Evolutionary conservation across 2,797 vertebrate genomes (phyloP).

Genomic region (Eurystomus glaucurus): DNA sequence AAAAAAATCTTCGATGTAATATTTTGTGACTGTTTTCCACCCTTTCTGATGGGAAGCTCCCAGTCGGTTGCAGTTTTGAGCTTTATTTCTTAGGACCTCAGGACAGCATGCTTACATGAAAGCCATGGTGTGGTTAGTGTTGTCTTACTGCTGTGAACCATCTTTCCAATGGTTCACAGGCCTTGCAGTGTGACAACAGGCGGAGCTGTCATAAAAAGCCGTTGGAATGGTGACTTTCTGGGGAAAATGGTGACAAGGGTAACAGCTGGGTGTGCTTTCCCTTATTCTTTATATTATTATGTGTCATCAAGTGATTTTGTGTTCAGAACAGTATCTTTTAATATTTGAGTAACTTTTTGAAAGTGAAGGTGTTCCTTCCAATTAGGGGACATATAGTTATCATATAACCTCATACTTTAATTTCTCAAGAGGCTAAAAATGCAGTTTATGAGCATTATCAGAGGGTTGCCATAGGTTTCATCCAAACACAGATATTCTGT

Average conservation of each 20-base stretch:
- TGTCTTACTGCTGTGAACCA: neutral
- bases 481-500: neutral
- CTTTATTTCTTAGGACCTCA: neutral
- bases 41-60: neutral
- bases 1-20: neutral
- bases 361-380: neutral
- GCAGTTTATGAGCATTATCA: neutral
- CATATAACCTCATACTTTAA: neutral
- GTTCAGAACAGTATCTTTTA: neutral
- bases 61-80: neutral
- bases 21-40: neutral
- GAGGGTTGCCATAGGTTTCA: neutral
- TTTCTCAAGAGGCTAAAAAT: neutral
- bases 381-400: neutral
- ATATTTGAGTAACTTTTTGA: neutral
- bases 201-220: neutral
- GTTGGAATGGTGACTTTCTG: neutral
- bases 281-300: neutral
- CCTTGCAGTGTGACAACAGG: neutral
- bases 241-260: neutral
- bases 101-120: neutral
- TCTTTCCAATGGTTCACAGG: neutral
- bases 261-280: neutral
- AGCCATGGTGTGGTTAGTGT: rapidly evolving
- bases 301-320: neutral